A percentile compares a stretch with the other conserved stretches of the same genome.
Evolutionary conservation across 2,113 vertebrate species (phyloP).

Genomic region (Labeo catla): DNA sequence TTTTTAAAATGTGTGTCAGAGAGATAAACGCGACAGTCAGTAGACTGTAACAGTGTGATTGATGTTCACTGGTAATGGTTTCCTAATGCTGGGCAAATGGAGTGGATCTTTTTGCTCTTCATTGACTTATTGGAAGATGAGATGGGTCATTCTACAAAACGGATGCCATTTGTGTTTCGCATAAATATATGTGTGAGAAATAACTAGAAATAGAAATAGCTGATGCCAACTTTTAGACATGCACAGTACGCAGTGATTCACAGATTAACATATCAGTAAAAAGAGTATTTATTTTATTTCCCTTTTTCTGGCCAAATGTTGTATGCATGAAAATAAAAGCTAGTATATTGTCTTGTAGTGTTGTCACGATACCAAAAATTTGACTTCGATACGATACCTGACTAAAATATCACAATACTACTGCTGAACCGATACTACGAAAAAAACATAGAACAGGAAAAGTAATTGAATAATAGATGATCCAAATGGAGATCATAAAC

Average conservation of each 20-base stretch:
- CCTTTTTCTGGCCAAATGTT: background rate
- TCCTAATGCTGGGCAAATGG: conserved; percentile 18
- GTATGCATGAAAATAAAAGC: background rate
- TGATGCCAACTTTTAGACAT: background rate
- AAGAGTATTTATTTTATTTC: background rate
- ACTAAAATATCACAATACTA: too few species aligned
- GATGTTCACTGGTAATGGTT: conserved; percentile 14
- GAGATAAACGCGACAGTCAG: conserved; percentile 16
- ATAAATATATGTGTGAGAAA: background rate
- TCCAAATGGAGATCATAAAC: too few species aligned
- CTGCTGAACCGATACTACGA: too few species aligned
- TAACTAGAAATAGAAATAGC: background rate
- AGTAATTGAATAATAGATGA: too few species aligned
- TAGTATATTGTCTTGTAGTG: background rate
- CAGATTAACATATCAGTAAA: background rate
- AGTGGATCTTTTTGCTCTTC: conserved; percentile 14
- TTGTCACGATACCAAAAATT: too few species aligned
- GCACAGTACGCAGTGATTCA: background rate
- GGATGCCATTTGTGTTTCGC: conserved; percentile 9
- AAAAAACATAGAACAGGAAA: too few species aligned
- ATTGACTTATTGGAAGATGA: conserved; percentile 50
- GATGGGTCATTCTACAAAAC: conserved; percentile 13
- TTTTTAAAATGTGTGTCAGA: background rate
- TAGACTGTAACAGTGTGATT: conserved; percentile 27
- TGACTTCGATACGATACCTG: too few species aligned